Percentiles rank a stretch among this genome's conserved stretches.
Evolutionary conservation across 2,113 vertebrate genomes (phyloP).

Genomic region (Lepus americanus): DNA sequence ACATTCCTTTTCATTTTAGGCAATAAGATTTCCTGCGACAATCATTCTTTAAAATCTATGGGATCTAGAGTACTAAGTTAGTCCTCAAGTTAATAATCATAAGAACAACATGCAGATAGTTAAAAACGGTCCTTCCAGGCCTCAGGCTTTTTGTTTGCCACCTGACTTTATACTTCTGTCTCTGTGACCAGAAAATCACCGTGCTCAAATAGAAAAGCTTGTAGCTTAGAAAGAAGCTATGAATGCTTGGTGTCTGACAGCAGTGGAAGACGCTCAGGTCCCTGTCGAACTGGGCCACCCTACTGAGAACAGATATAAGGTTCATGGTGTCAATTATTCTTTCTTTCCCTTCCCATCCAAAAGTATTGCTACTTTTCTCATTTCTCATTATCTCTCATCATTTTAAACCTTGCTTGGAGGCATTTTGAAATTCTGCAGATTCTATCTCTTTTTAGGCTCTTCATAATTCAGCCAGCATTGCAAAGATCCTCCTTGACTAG

Average conservation of each 20-base stretch:
- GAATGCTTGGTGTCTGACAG: slow-evolving; percentile 27
- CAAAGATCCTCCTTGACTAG: slow-evolving; percentile 13
- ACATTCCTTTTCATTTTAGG: slow-evolving; percentile 63
- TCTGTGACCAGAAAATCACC: slow-evolving; percentile 27
- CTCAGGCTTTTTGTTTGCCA: slow-evolving; percentile 33
- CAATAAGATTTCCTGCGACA: slow-evolving; percentile 52
- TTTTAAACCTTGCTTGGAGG: slow-evolving; percentile 33
- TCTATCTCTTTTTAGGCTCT: slow-evolving; percentile 73
- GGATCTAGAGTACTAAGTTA: slow-evolving; percentile 5
- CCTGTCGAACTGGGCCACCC: background rate
- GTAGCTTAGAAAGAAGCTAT: slow-evolving; percentile 17
- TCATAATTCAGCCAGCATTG: slow-evolving; percentile 33
- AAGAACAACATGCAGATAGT: slow-evolving; percentile 54
- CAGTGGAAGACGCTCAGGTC: background rate
- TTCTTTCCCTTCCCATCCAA: slow-evolving; percentile 54
- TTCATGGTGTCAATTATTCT: slow-evolving; percentile 28
- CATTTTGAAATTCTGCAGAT: slow-evolving; percentile 61
- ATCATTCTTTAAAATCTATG: slow-evolving; percentile 36
- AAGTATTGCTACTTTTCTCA: background rate
- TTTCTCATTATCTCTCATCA: background rate
- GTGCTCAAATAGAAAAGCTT: slow-evolving; percentile 47
- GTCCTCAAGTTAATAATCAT: slow-evolving; percentile 47
- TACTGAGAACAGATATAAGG: slow-evolving; percentile 45
- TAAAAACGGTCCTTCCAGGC: background rate
- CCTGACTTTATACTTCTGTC: background rate